These are phyloP conservation scores for Mustela lutreola DNA, from an alignment of 2,113 vertebrate genomes.

Conservation along the genomic window DNA sequence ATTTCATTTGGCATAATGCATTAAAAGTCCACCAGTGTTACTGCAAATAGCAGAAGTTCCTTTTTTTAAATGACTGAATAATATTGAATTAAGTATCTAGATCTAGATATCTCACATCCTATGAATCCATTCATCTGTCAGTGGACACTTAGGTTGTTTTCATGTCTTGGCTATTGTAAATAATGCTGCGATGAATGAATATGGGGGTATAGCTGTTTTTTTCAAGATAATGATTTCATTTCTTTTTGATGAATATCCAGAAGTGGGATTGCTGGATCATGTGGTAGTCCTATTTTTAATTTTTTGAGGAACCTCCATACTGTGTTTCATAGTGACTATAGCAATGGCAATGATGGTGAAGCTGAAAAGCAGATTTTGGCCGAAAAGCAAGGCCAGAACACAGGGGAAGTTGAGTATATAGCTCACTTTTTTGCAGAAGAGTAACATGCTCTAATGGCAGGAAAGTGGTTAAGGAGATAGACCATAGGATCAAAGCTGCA, in stretches of 20 bases:
- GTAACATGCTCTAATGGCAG: not conserved
- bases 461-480: not conserved
- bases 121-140: not conserved
- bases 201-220: not conserved
- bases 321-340: not conserved
- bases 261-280: not conserved
- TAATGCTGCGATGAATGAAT: not conserved
- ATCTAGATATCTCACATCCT: not conserved
- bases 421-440: not conserved
- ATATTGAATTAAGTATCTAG: not conserved
- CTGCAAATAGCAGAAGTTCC: not conserved
- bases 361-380: not conserved
- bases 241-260: not conserved
- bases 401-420: not conserved
- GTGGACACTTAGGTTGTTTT: not conserved
- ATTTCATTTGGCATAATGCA: not conserved
- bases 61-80: not conserved
- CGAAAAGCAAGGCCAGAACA: not conserved
- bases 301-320: not conserved
- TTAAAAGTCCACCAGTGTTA: not conserved
- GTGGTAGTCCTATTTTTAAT: not conserved
- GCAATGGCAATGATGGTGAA: not conserved
- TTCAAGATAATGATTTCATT: not conserved
- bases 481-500: not conserved
- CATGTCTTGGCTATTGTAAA: not conserved